Evolutionary conservation across 2,113 vertebrate genomes (phyloP).

Genomic region (Clarias batrachus): DNA sequence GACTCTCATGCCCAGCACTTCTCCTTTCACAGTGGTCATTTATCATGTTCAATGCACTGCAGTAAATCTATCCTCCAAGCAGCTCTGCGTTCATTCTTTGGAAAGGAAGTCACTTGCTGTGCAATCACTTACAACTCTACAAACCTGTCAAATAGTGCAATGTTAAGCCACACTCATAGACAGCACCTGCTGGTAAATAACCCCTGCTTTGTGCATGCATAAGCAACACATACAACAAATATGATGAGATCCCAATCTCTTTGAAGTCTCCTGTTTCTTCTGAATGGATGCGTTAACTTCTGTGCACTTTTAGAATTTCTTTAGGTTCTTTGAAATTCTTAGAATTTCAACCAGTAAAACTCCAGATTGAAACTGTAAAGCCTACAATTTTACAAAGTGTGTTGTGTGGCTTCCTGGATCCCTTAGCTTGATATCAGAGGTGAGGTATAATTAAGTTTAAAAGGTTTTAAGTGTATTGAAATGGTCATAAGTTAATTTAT

Average conservation of each 20-base stretch:
- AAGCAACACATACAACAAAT: slow-evolving; percentile 22
- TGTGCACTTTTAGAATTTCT: slow-evolving; percentile 61
- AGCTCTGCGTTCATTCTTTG: slow-evolving; percentile 24
- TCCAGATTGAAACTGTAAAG: background rate
- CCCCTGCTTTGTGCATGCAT: slow-evolving; percentile 33
- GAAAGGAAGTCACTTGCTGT: slow-evolving; percentile 29
- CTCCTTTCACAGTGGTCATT: slow-evolving; percentile 40
- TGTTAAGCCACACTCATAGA: slow-evolving; percentile 32
- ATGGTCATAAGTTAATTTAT: slow-evolving; percentile 1
- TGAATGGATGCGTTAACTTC: slow-evolving; percentile 46
- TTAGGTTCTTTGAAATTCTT: slow-evolving; percentile 45
- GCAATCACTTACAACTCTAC: slow-evolving; percentile 47
- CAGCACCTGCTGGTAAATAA: slow-evolving; percentile 3
- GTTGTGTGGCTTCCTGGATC: background rate
- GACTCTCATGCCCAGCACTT: slow-evolving; percentile 25
- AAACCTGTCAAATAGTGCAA: slow-evolving; percentile 38
- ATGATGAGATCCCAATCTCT: slow-evolving; percentile 33
- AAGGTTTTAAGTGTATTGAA: slow-evolving; percentile 40
- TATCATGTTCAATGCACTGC: slow-evolving; percentile 27
- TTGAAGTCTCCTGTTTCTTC: background rate
- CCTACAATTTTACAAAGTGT: slow-evolving; percentile 9
- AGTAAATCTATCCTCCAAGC: slow-evolving; percentile 36
- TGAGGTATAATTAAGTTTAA: slow-evolving; percentile 25
- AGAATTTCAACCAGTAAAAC: slow-evolving; percentile 43
- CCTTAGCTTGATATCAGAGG: slow-evolving; percentile 30